Evolutionary conservation across 2,797 vertebrate species (phyloP), one percentile per base, ranked within the genome.

Genomic region (Xiphophorus birchmanni): DNA sequence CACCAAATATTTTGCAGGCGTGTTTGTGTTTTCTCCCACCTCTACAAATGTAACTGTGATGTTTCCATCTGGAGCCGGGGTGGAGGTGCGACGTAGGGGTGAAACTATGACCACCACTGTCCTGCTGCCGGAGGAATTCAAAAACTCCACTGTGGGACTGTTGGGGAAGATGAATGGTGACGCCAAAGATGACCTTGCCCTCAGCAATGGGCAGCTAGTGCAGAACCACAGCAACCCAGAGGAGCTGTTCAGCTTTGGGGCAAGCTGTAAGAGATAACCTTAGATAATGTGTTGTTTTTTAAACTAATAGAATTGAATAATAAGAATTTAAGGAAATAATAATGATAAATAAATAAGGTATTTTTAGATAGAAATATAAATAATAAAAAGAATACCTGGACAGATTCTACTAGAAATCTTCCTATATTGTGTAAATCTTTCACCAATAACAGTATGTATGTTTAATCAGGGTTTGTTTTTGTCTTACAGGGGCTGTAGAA

Each of bases 41-140:
- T 78, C 92, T 3, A 82, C 92, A 60, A 96, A 96, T 1, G 95
- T 97, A 45, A 97, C 96, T 0, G 95, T 97, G 71, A 99, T 98
- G 97, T 96, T 99, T 86, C 94, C 96, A 2, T 96, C 97, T 0
- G 98, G 98, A 13, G 95, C 95, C 0, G 97, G 97, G 15, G 92
- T 97, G 48, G 98, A 99, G 87, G 92, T 97, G 80, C 89, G 92
- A 13, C 84, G 87, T 54, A 92, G 79, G 1, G 94, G 80, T 73
- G 91, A 89, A 50, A 95, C 95, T 89, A 92, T 99, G 91, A 94
- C 94, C 0, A 80, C 97, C 80, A 95, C 94, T 0, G 83, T 98
- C 73, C 94, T 99, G 74, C 94, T 99, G 78, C 97, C 98, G 0
- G 94, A 96, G 26, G 93, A 91, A 26, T 98, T 99, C 84, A 85